These are phyloP conservation scores for Acanthaster planci DNA, from an alignment of 35 echinoderm and acorn worm species.

Conservation along the genomic window DNA sequence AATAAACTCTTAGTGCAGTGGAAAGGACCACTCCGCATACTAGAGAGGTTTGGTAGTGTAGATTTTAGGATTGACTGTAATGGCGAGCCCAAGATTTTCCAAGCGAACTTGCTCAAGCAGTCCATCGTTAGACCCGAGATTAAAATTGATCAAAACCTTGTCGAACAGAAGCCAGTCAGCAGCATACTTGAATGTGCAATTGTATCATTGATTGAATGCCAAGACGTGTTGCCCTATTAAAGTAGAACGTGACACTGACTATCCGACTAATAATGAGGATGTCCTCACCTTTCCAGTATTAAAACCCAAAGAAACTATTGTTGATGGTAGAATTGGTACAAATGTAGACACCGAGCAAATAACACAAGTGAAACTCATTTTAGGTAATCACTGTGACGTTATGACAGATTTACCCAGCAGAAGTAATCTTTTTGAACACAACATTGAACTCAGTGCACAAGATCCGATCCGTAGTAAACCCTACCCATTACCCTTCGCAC, in stretches of 20 bases:
- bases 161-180: not conserved
- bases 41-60: not conserved
- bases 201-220: not conserved
- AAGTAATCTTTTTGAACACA: too few species aligned
- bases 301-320: too few species aligned
- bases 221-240: too few species aligned
- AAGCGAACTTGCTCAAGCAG: slow-evolving; percentile 62
- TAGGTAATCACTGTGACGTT: too few species aligned
- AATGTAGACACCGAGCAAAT: too few species aligned
- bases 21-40: slow-evolving; percentile 37
- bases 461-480: too few species aligned
- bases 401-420: too few species aligned
- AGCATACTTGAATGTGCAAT: not conserved
- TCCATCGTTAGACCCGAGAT: slow-evolving; percentile 20
- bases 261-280: not conserved
- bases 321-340: too few species aligned
- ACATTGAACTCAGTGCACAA: too few species aligned
- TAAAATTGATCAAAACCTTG: not conserved
- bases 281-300: not conserved
- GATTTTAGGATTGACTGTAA: slow-evolving; percentile 40
- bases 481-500: too few species aligned
- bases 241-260: too few species aligned
- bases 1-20: slow-evolving; percentile 54
- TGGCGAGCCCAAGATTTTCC: slow-evolving; percentile 34
- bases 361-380: too few species aligned